phyloP scores from a whole-genome alignment of 2,888 invertebrate species.

The Macrophya annulata region DNA sequence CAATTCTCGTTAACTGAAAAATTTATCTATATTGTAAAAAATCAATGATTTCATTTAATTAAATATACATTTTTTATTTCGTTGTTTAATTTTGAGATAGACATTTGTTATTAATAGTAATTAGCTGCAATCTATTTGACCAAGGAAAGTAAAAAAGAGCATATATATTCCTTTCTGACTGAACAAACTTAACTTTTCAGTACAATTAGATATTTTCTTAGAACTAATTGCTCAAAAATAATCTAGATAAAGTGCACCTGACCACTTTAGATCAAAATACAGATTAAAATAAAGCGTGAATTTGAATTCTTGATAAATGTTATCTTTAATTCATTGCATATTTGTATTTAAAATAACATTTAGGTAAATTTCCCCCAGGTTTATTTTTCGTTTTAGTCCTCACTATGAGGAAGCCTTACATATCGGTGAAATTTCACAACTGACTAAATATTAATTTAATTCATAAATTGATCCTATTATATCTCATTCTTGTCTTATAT shows the following conservation, averaged over 20 bases:
- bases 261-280: background rate
- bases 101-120: background rate
- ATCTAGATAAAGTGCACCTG: background rate
- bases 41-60: background rate
- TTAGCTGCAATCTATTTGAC: background rate
- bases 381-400: background rate
- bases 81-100: slow-evolving; percentile 35
- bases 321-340: background rate
- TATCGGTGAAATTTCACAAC: slow-evolving; percentile 19
- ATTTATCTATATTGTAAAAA: background rate
- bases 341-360: background rate
- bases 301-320: background rate
- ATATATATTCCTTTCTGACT: background rate
- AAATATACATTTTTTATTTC: slow-evolving; percentile 21
- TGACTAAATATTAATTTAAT: background rate
- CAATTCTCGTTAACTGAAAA: slow-evolving; percentile 16
- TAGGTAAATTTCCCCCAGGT: background rate
- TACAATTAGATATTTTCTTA: background rate
- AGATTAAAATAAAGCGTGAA: background rate
- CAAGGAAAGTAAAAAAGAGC: background rate
- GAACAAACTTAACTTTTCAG: background rate
- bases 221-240: slow-evolving; percentile 4
- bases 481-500: slow-evolving; percentile 41
- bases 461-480: slow-evolving; percentile 2
- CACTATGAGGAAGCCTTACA: background rate